A percentile compares a stretch with the other conserved stretches of the same genome.
Conservation (phyloP, 2,888 invertebrate genomes). For the Alentia gelatinosa region DNA sequence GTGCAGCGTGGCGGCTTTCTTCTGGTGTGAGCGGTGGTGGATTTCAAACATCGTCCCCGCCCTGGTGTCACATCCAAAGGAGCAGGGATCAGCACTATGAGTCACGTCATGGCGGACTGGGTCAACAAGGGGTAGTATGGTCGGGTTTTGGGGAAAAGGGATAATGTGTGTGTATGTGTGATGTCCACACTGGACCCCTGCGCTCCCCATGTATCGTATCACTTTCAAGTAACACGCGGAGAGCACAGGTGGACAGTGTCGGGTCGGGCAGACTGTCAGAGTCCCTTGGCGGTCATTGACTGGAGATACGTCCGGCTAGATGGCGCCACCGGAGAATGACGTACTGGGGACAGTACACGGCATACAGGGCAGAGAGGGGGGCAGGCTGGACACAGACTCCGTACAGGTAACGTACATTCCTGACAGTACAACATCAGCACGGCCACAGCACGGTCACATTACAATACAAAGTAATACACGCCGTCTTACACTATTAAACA, state of each 20-base stretch:
- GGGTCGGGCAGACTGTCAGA: no score
- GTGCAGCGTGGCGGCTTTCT: conserved; percentile 31
- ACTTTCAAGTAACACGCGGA: no score
- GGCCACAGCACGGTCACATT: background rate
- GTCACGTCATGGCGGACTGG: background rate
- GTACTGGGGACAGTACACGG: background rate
- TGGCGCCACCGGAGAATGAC: background rate
- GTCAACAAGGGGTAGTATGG: background rate
- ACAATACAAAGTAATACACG: background rate
- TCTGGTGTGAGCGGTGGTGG: background rate
- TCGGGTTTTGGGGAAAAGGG: no score
- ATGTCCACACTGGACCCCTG: no score
- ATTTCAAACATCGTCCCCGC: conserved; percentile 50
- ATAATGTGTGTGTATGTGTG: background rate
- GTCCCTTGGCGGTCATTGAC: no score
- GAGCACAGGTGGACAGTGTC: no score
- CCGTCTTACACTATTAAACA: background rate
- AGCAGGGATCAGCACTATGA: background rate
- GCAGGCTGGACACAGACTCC: background rate
- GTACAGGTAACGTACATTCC: background rate
- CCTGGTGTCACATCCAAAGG: background rate
- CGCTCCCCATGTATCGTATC: no score
- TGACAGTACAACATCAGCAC: no score
- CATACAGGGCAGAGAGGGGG: background rate
- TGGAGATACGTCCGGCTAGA: background rate